phyloP scores from a whole-genome alignment of 2,888 invertebrate genomes.

The Apotomis betuletana region DNA sequence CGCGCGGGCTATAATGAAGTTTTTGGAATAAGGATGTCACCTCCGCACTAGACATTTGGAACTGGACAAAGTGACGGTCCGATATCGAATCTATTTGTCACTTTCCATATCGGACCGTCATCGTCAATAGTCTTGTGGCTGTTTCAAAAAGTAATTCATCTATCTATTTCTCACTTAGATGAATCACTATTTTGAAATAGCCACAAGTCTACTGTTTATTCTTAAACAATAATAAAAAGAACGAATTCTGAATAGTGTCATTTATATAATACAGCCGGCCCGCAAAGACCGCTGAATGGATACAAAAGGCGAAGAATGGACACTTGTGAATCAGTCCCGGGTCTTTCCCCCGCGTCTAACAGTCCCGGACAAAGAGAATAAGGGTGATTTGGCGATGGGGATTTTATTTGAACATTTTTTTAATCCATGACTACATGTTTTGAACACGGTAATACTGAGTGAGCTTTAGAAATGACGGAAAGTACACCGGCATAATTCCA shows the following conservation, averaged over 20 bases:
- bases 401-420: conserved; percentile 23
- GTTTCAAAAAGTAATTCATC: too few relatives aligned
- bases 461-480: too few relatives aligned
- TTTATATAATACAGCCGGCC: conserved; percentile 18
- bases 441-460: too few relatives aligned
- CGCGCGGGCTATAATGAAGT: too few relatives aligned
- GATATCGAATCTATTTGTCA: too few relatives aligned
- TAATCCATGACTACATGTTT: neutral
- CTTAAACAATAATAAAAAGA: conserved; percentile 11
- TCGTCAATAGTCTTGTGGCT: too few relatives aligned
- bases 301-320: conserved; percentile 35
- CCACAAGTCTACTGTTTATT: neutral
- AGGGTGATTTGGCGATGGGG: conserved; percentile 21
- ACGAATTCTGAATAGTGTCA: neutral
- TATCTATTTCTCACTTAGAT: neutral
- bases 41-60: too few relatives aligned
- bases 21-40: too few relatives aligned
- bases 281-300: conserved; percentile 26
- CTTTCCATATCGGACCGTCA: too few relatives aligned
- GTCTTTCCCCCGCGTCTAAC: conserved; percentile 21
- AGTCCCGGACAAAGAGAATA: conserved; percentile 5
- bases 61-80: too few relatives aligned
- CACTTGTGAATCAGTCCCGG: conserved; percentile 31
- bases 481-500: too few relatives aligned
- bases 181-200: neutral